Evolutionary conservation across 2,888 invertebrate species (phyloP), one percentile per base, ranked within the genome.

Genomic region (Tenthredo distinguenda): DNA sequence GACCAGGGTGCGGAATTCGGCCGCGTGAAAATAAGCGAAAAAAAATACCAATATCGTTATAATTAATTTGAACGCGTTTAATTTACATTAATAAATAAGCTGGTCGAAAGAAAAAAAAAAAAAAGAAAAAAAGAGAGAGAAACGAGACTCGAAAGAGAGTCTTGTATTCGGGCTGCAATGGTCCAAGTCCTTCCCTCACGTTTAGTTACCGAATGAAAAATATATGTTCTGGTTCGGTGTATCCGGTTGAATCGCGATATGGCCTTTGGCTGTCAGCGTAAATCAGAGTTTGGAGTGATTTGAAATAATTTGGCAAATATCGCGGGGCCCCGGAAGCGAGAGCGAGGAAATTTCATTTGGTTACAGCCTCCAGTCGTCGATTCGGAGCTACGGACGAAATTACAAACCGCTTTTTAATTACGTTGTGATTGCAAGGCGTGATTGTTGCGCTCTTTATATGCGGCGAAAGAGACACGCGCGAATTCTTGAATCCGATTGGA

Each of bases 31-130:
- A 58, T 40, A 40, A 62, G 31, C 37, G 31, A 50, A 58, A 58
- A 58, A 43, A 74, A 43, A 74, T 21, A 82, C n/a, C 31, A 71
- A 68, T 55, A 43, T 79, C 71, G 85, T 55, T 85, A 71, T 82
- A 85, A 85, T 85, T 85, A 82, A 85, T 85, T 85, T 82, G 50
- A 77, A 82, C 85, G 85, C 81, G 85, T 81, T 81, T 82, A 85
- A 85, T 85, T 85, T 85, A 83, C 85, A 85, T 85, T 85, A 85
- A 85, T 85, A 85, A 85, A 85, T 85, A 85, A 62, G 40, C 47
- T 50, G n/a, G 68, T 68, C 83, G 83, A 47, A 43, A 47, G 12
- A 15, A 50, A 5, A 65, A n/a, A 55, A 55, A 55, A n/a, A 83
- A 47, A 26, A 15, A 47, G 18, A 5, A 65, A 55, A 55, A 55